Evolutionary conservation across 2,797 vertebrate genomes (phyloP).

Genomic region (Kryptopterus vitreolus): DNA sequence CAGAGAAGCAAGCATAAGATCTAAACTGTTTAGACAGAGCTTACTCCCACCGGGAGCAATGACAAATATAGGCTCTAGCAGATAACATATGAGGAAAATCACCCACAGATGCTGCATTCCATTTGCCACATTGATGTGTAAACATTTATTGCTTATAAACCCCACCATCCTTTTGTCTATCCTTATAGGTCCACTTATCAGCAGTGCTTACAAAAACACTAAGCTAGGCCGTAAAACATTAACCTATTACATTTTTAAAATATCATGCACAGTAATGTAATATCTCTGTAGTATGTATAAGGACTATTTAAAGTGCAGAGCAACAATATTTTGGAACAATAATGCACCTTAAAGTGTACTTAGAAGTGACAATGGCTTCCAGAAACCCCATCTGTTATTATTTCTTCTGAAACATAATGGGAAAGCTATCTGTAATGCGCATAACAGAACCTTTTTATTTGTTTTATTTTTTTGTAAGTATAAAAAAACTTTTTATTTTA

Average conservation of each 20-base stretch:
- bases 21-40: background rate
- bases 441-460: too few relatives aligned
- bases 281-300: background rate
- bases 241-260: background rate
- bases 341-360: conserved; percentile 62
- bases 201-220: background rate
- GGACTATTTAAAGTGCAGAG: conserved; percentile 61
- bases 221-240: background rate
- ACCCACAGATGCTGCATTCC: conserved; percentile 15
- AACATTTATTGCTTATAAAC: conserved; percentile 18
- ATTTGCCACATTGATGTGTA: conserved; percentile 22
- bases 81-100: conserved; percentile 12
- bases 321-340: conserved; percentile 68
- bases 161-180: conserved; percentile 17
- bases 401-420: conserved; percentile 68
- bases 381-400: conserved; percentile 60
- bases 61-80: background rate
- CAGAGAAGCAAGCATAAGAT: conserved; percentile 1
- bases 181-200: background rate
- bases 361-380: conserved; percentile 61
- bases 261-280: background rate
- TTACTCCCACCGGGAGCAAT: background rate
- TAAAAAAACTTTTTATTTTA: conserved; percentile 30
- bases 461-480: conserved; percentile 8
- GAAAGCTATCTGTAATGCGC: conserved; percentile 66